Evolutionary conservation across 2,888 invertebrate species (phyloP).

Genomic region (Andrena bicolor): DNA sequence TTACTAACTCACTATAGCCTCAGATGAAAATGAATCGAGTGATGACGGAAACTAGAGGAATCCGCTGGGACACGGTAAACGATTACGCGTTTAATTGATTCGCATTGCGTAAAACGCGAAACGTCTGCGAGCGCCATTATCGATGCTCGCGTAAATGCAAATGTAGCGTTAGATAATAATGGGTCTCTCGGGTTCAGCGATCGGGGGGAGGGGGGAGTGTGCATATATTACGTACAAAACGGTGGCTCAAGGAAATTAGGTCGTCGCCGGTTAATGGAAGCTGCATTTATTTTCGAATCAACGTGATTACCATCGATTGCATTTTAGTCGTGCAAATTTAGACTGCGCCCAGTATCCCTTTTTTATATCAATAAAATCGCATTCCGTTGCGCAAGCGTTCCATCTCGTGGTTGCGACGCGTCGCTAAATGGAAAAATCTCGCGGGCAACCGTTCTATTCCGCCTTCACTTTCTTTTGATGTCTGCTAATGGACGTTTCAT

Average conservation of each 20-base stretch:
- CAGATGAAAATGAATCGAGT: neutral
- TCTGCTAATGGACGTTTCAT: neutral
- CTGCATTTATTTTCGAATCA: slow-evolving; percentile 35
- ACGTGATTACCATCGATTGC: slow-evolving; percentile 14
- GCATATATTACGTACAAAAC: neutral
- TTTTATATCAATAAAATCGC: slow-evolving; percentile 14
- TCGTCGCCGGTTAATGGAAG: slow-evolving; percentile 23
- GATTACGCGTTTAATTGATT: neutral
- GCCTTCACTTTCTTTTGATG: slow-evolving; percentile 7
- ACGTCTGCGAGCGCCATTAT: slow-evolving; percentile 1
- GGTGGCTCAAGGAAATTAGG: slow-evolving; percentile 27
- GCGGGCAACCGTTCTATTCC: slow-evolving; percentile 3
- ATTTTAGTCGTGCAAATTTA: slow-evolving; percentile 24
- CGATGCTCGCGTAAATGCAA: slow-evolving; percentile 15
- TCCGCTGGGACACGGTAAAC: neutral
- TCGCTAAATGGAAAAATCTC: neutral
- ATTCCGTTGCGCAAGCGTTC: slow-evolving; percentile 12
- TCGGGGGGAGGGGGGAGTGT: neutral
- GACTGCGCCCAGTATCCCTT: neutral
- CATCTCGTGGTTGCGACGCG: neutral
- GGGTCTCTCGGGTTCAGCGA: slow-evolving; percentile 31
- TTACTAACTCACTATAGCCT: neutral
- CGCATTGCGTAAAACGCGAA: neutral
- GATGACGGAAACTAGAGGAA: neutral
- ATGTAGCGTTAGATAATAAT: slow-evolving; percentile 16